These are phyloP conservation scores for Anoplophora glabripennis DNA, from an alignment of 1,140 invertebrate genomes.

Conservation along the genomic window DNA sequence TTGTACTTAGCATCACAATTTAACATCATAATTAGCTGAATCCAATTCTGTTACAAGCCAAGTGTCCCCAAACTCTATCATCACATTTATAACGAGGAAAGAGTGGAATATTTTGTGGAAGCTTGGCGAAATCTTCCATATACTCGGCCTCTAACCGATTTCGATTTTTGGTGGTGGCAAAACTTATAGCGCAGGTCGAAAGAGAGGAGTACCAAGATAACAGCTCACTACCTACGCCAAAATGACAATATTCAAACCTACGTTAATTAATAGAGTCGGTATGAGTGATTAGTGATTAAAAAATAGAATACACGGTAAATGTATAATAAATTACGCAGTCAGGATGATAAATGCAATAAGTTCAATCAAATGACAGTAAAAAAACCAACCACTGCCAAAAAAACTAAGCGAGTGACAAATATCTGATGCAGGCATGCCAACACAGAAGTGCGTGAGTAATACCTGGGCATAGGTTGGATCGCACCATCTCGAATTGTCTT, in stretches of 20 bases:
- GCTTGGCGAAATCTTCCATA: too few species aligned
- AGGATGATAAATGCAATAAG: slow-evolving; percentile 11
- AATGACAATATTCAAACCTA: slow-evolving; percentile 25
- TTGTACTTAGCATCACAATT: too few species aligned
- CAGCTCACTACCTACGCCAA: slow-evolving; percentile 9
- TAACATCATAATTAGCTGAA: too few species aligned
- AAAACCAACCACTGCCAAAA: slow-evolving; percentile 41
- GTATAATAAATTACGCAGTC: slow-evolving; percentile 23
- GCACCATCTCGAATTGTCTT: too few species aligned
- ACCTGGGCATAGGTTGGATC: slow-evolving; percentile 21
- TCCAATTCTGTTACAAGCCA: too few species aligned
- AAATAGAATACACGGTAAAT: slow-evolving; percentile 20
- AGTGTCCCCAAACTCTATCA: too few species aligned
- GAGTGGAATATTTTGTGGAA: too few species aligned
- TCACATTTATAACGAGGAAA: too few species aligned
- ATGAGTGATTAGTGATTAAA: slow-evolving; percentile 23
- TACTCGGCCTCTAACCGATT: too few species aligned
- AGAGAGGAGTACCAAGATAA: background rate
- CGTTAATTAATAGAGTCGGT: slow-evolving; percentile 5
- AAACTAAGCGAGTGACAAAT: slow-evolving; percentile 48
- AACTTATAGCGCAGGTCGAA: too few species aligned
- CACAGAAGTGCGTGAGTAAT: slow-evolving; percentile 45
- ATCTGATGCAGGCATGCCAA: slow-evolving; percentile 46
- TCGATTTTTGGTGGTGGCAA: too few species aligned
- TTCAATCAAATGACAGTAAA: slow-evolving; percentile 44